phyloP scores from a whole-genome alignment of 2,888 invertebrate genomes.

The Pyrochroa serraticornis region DNA sequence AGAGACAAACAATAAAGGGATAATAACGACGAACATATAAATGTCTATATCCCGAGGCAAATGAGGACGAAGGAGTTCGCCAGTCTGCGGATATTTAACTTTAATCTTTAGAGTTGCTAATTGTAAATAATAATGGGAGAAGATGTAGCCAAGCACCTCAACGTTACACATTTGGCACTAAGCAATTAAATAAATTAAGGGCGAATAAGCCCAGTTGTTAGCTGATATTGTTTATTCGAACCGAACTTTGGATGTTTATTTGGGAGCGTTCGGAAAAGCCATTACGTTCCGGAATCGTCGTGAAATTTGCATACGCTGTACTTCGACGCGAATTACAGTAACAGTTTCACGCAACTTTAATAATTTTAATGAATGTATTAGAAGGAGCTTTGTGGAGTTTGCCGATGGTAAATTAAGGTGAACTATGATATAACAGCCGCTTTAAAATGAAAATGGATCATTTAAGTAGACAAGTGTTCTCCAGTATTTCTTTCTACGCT shows the following conservation, averaged over 20 bases:
- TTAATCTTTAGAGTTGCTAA: conserved; percentile 42
- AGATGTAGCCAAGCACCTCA: conserved; percentile 18
- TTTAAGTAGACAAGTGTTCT: no score
- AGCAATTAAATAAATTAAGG: neutral
- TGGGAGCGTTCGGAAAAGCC: conserved; percentile 11
- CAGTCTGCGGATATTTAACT: conserved; percentile 38
- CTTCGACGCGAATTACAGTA: conserved; percentile 19
- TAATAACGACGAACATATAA: conserved; percentile 9
- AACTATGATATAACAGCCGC: neutral
- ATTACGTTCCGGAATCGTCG: conserved; percentile 21
- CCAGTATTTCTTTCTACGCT: no score
- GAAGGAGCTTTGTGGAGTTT: conserved; percentile 13
- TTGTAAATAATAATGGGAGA: conserved; percentile 39
- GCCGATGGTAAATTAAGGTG: conserved; percentile 16
- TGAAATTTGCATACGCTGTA: conserved; percentile 17
- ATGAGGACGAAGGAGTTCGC: neutral
- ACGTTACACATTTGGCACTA: neutral
- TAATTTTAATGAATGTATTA: conserved; percentile 26
- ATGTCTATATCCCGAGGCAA: neutral
- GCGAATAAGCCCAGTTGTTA: neutral
- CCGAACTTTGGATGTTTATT: no score
- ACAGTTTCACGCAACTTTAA: conserved; percentile 22
- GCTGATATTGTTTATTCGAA: no score
- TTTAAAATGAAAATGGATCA: no score
- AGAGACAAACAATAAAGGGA: conserved; percentile 1